A percentile compares a stretch with the other conserved stretches of the same genome.
These are phyloP conservation scores for Shargacucullia verbasci DNA, from an alignment of 2,888 invertebrate species.

Conservation along the genomic window DNA sequence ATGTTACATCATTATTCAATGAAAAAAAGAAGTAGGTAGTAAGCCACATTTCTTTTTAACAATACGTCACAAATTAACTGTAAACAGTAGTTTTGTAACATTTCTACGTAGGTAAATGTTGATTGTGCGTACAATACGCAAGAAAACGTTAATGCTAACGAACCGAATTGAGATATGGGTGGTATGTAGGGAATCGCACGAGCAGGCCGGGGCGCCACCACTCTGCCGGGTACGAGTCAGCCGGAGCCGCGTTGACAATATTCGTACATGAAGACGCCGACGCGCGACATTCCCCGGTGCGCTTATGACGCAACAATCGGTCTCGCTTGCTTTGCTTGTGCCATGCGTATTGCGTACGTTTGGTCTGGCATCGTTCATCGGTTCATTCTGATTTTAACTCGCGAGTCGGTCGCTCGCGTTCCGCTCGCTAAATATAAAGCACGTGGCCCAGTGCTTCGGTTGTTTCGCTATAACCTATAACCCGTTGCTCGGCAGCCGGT, in stretches of 20 bases:
- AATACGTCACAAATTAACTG: conserved; percentile 27
- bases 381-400: conserved; percentile 80
- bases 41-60: conserved; percentile 19
- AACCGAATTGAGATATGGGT: conserved; percentile 31
- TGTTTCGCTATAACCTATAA: conserved; percentile 73
- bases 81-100: conserved; percentile 22
- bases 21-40: conserved; percentile 5
- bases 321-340: conserved; percentile 67
- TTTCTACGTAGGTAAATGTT: conserved; percentile 29
- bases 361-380: conserved; percentile 49
- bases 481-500: conserved; percentile 42
- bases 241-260: conserved; percentile 3
- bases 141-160: conserved; percentile 13
- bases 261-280: conserved; percentile 25
- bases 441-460: conserved; percentile 79
- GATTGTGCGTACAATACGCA: conserved; percentile 11
- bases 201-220: conserved; percentile 9
- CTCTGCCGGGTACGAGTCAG: conserved; percentile 22
- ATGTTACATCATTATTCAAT: conserved; percentile 5
- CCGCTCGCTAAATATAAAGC: conserved; percentile 71
- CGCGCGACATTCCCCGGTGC: conserved; percentile 33
- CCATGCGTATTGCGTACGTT: conserved; percentile 59
- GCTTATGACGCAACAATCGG: conserved; percentile 73
- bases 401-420: conserved; percentile 70
- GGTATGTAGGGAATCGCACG: conserved; percentile 11